Percentiles rank a stretch among this genome's conserved stretches.
Evolutionary conservation across 2,888 invertebrate genomes (phyloP).

Genomic region (Lapara coniferarum): DNA sequence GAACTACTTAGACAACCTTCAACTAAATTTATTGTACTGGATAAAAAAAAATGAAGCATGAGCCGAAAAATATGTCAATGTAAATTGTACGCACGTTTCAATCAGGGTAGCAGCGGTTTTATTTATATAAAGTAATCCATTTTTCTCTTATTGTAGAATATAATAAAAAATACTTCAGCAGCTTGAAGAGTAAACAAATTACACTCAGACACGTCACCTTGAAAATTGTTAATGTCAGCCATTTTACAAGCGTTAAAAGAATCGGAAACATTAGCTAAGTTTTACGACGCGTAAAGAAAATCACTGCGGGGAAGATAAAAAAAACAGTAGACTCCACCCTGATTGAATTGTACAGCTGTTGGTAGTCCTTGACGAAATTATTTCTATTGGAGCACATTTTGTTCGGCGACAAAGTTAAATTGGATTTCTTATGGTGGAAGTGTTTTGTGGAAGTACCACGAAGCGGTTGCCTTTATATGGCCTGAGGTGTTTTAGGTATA

Average conservation of each 20-base stretch:
- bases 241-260: conserved; percentile 43
- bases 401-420: conserved; percentile 81
- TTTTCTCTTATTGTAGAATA: too few species aligned
- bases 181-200: background rate
- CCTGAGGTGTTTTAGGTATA: conserved; percentile 63
- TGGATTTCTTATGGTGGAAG: conserved; percentile 81
- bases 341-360: conserved; percentile 81
- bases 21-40: background rate
- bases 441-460: conserved; percentile 66
- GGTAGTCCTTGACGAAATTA: conserved; percentile 79
- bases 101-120: too few species aligned
- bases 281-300: conserved; percentile 60
- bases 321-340: conserved; percentile 66
- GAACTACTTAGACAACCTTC: background rate
- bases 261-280: conserved; percentile 64
- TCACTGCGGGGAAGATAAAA: conserved; percentile 56
- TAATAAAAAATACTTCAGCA: too few species aligned
- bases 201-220: background rate
- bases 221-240: conserved; percentile 23
- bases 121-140: too few species aligned
- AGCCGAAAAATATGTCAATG: too few species aligned
- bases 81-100: too few species aligned
- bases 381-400: conserved; percentile 79
- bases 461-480: conserved; percentile 68
- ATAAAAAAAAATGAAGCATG: too few species aligned